Evolutionary conservation across 2,113 vertebrate species (phyloP).

Genomic region (Menidia beryllina): DNA sequence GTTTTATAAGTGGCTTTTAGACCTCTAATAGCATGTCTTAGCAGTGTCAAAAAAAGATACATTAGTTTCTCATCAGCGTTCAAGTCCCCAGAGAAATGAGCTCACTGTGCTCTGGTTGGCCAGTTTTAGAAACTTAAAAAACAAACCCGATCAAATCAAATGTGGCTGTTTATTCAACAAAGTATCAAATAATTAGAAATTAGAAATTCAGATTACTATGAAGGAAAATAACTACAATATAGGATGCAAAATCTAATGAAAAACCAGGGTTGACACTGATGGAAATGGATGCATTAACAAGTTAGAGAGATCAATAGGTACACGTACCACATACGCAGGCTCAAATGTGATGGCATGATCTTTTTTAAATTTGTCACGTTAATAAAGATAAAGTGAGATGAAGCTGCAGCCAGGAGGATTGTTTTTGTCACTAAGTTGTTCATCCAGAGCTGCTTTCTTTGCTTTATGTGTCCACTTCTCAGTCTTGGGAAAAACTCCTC

Average conservation of each 20-base stretch:
- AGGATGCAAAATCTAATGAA: neutral
- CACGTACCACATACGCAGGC: too few species aligned
- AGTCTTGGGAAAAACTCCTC: constrained; percentile 11
- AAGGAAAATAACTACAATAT: neutral
- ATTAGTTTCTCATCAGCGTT: too few species aligned
- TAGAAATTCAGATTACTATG: too few species aligned
- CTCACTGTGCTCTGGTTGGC: neutral
- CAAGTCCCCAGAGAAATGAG: too few species aligned
- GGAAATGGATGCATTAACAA: too few species aligned
- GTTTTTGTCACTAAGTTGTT: neutral
- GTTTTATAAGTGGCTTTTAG: too few species aligned
- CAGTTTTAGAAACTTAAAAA: neutral
- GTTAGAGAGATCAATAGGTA: too few species aligned
- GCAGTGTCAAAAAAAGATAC: too few species aligned
- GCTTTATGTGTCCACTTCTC: constrained; percentile 10
- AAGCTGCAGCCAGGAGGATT: neutral
- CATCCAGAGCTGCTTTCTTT: neutral
- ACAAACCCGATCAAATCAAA: neutral
- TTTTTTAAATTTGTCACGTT: too few species aligned
- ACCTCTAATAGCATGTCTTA: too few species aligned
- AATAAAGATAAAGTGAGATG: constrained; percentile 3
- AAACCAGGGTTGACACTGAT: neutral
- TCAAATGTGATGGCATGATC: too few species aligned
- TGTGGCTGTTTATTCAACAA: neutral
- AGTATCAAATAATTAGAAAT: neutral